A percentile compares a stretch with the other conserved stretches of the same genome.
phyloP scores from a whole-genome alignment of 2,797 vertebrate genomes.

The Echiichthys vipera region DNA sequence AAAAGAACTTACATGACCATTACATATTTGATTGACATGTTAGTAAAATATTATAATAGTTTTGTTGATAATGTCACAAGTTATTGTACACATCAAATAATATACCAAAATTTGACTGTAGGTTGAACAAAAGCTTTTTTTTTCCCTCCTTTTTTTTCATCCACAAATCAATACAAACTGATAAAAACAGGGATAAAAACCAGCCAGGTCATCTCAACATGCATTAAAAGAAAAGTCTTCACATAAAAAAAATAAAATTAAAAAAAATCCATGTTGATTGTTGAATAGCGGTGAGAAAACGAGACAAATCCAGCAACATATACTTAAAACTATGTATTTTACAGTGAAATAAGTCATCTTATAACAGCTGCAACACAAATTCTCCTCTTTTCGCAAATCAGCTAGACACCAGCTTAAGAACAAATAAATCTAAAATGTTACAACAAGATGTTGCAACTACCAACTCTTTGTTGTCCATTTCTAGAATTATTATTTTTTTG shows the following conservation, averaged over 20 bases:
- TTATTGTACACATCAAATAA: slow-evolving; percentile 97
- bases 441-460: slow-evolving; percentile 66
- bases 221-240: slow-evolving; percentile 87
- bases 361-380: slow-evolving; percentile 69
- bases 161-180: slow-evolving; percentile 86
- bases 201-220: slow-evolving; percentile 92
- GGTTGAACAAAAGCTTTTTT: slow-evolving; percentile 77
- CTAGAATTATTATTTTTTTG: slow-evolving; percentile 65
- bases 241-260: slow-evolving; percentile 68
- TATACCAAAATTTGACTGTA: slow-evolving; percentile 90
- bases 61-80: slow-evolving; percentile 93
- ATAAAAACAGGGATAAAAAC: slow-evolving; percentile 81
- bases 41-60: slow-evolving; percentile 91
- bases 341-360: slow-evolving; percentile 69
- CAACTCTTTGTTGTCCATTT: slow-evolving; percentile 61
- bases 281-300: slow-evolving; percentile 71
- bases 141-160: slow-evolving; percentile 45
- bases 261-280: slow-evolving; percentile 83
- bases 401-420: slow-evolving; percentile 50
- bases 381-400: slow-evolving; percentile 69
- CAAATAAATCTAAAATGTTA: slow-evolving; percentile 62
- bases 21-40: slow-evolving; percentile 88
- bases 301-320: slow-evolving; percentile 68
- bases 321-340: slow-evolving; percentile 68
- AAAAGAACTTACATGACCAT: slow-evolving; percentile 64